phyloP scores from a whole-genome alignment of 92 coral and sea anemone species.

The Paragorgia papillata region DNA sequence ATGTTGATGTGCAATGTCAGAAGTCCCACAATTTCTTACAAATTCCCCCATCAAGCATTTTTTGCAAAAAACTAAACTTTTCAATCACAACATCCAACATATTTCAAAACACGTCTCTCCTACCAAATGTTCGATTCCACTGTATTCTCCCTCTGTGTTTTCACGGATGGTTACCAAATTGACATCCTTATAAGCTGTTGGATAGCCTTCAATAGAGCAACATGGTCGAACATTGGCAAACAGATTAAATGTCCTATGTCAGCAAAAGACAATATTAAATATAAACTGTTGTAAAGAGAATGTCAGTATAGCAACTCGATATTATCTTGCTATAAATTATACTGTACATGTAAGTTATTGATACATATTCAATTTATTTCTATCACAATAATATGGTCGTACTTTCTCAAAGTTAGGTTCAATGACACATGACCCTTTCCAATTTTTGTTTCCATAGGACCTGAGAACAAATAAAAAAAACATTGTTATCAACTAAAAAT shows the following conservation, averaged over 20 bases:
- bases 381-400: slow-evolving; percentile 8
- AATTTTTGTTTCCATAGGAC: slow-evolving; percentile 95
- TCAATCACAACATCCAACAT: too few relatives aligned
- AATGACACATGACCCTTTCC: slow-evolving; percentile 99
- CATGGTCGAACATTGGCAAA: slow-evolving; percentile 99
- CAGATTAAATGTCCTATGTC: slow-evolving; percentile 74
- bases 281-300: too few relatives aligned
- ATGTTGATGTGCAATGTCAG: too few relatives aligned
- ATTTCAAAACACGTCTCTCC: too few relatives aligned
- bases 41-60: too few relatives aligned
- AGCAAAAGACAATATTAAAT: too few relatives aligned
- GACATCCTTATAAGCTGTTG: slow-evolving; percentile 86
- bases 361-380: neutral
- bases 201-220: slow-evolving; percentile 93
- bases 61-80: too few relatives aligned
- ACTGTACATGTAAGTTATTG: too few relatives aligned
- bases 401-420: slow-evolving; percentile 90
- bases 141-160: slow-evolving; percentile 99
- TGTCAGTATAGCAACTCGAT: too few relatives aligned
- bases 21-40: too few relatives aligned
- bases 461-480: slow-evolving; percentile 40
- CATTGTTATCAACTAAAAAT: neutral
- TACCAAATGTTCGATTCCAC: slow-evolving; percentile 98
- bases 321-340: too few relatives aligned
- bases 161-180: slow-evolving; percentile 92